phyloP scores from a whole-genome alignment of 1,140 invertebrate species.

The Scaptomyza hsui region DNA sequence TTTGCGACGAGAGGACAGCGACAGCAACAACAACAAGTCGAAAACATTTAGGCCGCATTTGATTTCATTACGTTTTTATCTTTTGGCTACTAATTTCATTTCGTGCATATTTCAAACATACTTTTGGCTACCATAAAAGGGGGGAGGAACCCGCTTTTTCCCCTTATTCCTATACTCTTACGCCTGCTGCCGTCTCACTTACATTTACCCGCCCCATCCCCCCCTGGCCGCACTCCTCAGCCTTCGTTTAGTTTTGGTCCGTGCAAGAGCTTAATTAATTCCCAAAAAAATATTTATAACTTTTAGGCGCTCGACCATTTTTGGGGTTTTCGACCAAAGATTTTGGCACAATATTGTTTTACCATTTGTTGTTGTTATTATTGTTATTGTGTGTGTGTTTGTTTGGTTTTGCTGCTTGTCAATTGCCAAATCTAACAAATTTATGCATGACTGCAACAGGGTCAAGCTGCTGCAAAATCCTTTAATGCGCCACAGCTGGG shows the following conservation, averaged over 20 bases:
- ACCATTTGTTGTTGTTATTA: constrained; percentile 13
- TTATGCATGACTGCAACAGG: constrained; percentile 81
- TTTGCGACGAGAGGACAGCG: constrained; percentile 6
- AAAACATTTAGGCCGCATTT: constrained; percentile 79
- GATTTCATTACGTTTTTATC: constrained; percentile 81
- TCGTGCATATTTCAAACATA: constrained; percentile 65
- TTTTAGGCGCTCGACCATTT: constrained; percentile 53
- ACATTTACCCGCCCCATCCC: not conserved
- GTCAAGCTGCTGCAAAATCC: constrained; percentile 76
- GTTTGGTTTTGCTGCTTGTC: constrained; percentile 54
- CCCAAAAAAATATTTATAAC: constrained; percentile 77
- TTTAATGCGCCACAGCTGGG: constrained; percentile 70
- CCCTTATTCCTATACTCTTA: not conserved
- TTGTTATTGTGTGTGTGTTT: constrained; percentile 9
- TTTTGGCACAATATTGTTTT: constrained; percentile 57
- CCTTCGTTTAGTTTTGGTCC: constrained; percentile 10
- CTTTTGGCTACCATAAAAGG: constrained; percentile 2
- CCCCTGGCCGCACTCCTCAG: not conserved
- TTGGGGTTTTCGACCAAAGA: constrained; percentile 13
- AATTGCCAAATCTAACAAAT: constrained; percentile 77
- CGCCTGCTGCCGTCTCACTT: constrained; percentile 1
- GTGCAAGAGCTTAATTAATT: constrained; percentile 73
- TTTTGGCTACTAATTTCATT: constrained; percentile 74
- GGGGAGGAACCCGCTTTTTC: too few relatives aligned
- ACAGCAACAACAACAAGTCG: constrained; percentile 51